These are phyloP conservation scores for Acromyrmex echinatior DNA, from an alignment of 1,140 invertebrate genomes.

Conservation along the genomic window DNA sequence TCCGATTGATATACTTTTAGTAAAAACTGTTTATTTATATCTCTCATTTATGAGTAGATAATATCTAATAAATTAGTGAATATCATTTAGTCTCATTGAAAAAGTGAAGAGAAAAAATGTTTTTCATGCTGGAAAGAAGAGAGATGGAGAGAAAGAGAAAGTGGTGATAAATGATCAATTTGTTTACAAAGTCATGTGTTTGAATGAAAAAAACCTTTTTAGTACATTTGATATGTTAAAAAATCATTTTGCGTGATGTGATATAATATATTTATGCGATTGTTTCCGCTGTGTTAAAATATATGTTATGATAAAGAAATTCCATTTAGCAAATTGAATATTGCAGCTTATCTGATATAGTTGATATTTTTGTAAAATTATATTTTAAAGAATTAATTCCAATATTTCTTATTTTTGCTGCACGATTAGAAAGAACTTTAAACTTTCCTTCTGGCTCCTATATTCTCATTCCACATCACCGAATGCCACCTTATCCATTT, in stretches of 20 bases:
- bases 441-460: conserved; percentile 16
- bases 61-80: conserved; percentile 30
- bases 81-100: not conserved
- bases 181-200: conserved; percentile 16
- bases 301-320: conserved; percentile 30
- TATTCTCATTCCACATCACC: conserved; percentile 19
- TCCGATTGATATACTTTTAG: not conserved
- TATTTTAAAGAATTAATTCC: conserved; percentile 26
- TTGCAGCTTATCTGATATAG: conserved; percentile 8
- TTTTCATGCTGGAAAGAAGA: not conserved
- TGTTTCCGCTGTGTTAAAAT: not conserved
- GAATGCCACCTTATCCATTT: conserved; percentile 56
- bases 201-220: conserved; percentile 17
- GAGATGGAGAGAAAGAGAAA: not conserved
- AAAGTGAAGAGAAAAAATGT: conserved; percentile 15
- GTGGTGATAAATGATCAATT: conserved; percentile 35
- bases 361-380: conserved; percentile 40
- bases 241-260: conserved; percentile 9
- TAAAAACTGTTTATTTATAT: not conserved
- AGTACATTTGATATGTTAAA: conserved; percentile 8
- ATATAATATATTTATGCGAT: not conserved
- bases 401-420: conserved; percentile 31
- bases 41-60: not conserved
- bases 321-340: conserved; percentile 17
- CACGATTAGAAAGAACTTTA: conserved; percentile 37